A percentile compares a stretch with the other conserved stretches of the same genome.
phyloP scores from a whole-genome alignment of 2,888 invertebrate genomes.

The Caenorhabditis auriculariae region DNA sequence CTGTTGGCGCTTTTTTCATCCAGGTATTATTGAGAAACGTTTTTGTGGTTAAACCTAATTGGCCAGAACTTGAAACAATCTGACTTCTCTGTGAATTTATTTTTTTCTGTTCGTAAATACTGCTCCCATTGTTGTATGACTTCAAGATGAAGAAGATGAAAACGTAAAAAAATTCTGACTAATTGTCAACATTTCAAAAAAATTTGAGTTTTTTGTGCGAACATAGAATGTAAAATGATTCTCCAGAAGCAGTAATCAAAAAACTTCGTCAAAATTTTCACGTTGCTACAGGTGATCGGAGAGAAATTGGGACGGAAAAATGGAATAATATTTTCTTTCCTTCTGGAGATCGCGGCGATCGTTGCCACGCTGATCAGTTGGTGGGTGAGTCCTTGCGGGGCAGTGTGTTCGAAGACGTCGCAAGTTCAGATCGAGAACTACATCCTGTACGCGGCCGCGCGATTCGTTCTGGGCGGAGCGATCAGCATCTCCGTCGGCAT shows the following conservation, averaged over 20 bases:
- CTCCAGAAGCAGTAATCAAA: conserved; percentile 4
- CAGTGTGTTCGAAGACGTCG: not conserved
- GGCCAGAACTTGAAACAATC: too few species aligned
- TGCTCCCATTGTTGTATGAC: too few species aligned
- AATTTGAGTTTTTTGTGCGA: too few species aligned
- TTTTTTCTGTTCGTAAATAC: too few species aligned
- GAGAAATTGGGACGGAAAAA: conserved; percentile 36
- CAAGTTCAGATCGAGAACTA: conserved; percentile 9
- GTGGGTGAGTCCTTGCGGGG: conserved; percentile 21
- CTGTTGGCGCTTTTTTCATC: conserved; percentile 32
- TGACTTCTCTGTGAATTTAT: too few species aligned
- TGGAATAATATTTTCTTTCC: conserved; percentile 28
- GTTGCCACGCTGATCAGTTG: conserved; percentile 18
- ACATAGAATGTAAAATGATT: too few species aligned
- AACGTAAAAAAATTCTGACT: too few species aligned
- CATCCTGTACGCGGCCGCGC: conserved; percentile 36
- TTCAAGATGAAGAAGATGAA: too few species aligned
- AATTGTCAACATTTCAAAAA: too few species aligned
- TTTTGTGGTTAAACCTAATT: too few species aligned
- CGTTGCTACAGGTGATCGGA: not conserved
- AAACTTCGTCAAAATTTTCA: not conserved
- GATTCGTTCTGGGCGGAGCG: conserved; percentile 43
- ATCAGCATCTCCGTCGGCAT: conserved; percentile 38
- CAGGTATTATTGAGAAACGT: too few species aligned
- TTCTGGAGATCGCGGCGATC: conserved; percentile 20